A percentile compares a stretch with the other conserved stretches of the same genome.
Conservation (phyloP, 2,888 invertebrate species). For the Athalia cordata region DNA sequence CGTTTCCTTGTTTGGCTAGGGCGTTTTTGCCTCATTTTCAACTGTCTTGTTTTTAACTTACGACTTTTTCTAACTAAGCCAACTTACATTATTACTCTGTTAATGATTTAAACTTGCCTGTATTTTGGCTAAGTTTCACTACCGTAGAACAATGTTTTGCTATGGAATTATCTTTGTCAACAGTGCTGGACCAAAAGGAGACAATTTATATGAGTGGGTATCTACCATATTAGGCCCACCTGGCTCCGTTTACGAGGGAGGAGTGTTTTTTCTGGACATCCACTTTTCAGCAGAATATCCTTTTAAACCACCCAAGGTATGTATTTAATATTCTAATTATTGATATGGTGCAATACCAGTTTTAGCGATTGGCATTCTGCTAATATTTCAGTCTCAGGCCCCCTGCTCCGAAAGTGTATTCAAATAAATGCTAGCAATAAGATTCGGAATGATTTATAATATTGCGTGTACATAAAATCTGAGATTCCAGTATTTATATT, state of each 20-base stretch:
- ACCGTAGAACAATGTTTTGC: too few relatives aligned
- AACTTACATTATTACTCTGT: conserved; percentile 14
- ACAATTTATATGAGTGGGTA: conserved; percentile 98
- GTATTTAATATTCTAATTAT: conserved; percentile 33
- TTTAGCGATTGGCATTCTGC: too few relatives aligned
- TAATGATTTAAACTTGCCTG: not conserved
- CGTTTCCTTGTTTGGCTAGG: not conserved
- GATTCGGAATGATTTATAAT: too few relatives aligned
- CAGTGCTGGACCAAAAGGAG: conserved; percentile 98
- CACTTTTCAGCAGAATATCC: conserved; percentile 98
- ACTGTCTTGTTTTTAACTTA: not conserved
- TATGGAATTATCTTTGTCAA: not conserved
- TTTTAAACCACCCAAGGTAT: conserved; percentile 97
- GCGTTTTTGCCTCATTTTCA: not conserved
- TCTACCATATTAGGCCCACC: conserved; percentile 97
- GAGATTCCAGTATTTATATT: too few relatives aligned
- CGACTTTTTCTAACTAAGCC: not conserved
- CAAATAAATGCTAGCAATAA: too few relatives aligned
- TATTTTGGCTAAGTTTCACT: not conserved
- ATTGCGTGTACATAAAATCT: too few relatives aligned
- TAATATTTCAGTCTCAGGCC: too few relatives aligned
- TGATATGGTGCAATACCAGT: too few relatives aligned
- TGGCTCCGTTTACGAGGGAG: conserved; percentile 98
- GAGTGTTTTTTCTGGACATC: conserved; percentile 98
- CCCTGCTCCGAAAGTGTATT: too few relatives aligned